Conservation (phyloP, 1,140 invertebrate genomes). For the Pseudomyrmex dendroicus region DNA sequence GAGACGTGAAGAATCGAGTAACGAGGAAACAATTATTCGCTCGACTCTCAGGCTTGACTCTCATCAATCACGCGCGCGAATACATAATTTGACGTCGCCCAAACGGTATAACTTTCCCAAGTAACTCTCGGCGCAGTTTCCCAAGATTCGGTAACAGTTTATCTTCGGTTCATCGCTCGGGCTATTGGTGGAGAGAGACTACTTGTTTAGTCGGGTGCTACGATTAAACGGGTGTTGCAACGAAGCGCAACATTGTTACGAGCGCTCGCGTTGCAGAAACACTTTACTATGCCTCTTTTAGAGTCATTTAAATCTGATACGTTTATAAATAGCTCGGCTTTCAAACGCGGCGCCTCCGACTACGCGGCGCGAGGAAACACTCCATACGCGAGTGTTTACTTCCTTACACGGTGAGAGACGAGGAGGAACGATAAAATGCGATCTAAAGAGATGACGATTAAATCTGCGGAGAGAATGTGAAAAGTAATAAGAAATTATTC, state of each 20-base stretch:
- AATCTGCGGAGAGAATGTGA: not conserved
- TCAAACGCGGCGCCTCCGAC: not conserved
- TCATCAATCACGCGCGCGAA: not conserved
- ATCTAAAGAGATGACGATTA: too few species aligned
- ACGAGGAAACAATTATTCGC: constrained; percentile 2
- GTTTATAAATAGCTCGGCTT: constrained; percentile 4
- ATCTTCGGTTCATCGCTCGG: not conserved
- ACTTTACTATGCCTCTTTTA: not conserved
- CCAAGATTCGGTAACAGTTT: not conserved
- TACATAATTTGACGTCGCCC: not conserved
- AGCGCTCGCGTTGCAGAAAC: not conserved
- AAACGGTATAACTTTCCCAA: not conserved
- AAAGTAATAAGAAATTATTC: constrained; percentile 18
- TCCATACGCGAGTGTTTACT: not conserved
- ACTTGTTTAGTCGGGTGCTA: constrained; percentile 8
- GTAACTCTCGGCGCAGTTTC: not conserved
- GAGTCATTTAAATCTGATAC: constrained; percentile 15
- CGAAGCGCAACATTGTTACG: constrained; percentile 1
- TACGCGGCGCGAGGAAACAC: not conserved
- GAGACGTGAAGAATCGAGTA: not conserved
- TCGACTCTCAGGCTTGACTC: not conserved
- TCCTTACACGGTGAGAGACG: not conserved
- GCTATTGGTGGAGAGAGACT: not conserved
- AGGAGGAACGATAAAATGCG: not conserved
- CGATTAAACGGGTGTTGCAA: not conserved